phyloP scores from a whole-genome alignment of 2,888 invertebrate species.

The Ochlodes sylvanus region DNA sequence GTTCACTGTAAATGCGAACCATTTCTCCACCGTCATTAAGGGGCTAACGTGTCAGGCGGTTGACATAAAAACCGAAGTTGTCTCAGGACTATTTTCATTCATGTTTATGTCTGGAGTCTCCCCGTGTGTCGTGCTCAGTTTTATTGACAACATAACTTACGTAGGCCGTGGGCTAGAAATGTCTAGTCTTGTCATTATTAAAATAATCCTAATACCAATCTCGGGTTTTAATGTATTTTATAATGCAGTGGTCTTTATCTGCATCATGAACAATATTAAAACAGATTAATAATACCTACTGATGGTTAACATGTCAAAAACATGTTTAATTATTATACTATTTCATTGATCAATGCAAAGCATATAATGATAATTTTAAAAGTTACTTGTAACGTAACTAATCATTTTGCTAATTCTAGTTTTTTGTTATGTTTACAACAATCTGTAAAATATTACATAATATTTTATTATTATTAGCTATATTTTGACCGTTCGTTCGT shows the following conservation, averaged over 20 bases:
- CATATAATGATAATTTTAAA: too few species aligned
- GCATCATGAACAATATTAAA: too few species aligned
- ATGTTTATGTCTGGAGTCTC: constrained; percentile 67
- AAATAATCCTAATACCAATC: constrained; percentile 18
- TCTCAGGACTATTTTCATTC: constrained; percentile 67
- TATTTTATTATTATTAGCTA: too few species aligned
- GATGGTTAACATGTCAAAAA: too few species aligned
- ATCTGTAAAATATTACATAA: too few species aligned
- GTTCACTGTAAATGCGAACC: constrained; percentile 21
- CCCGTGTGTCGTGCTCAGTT: constrained; percentile 66
- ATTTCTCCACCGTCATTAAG: constrained; percentile 26
- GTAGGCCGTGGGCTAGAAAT: constrained; percentile 48
- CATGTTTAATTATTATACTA: too few species aligned
- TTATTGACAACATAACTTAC: constrained; percentile 78
- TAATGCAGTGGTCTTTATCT: background rate
- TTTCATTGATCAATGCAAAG: too few species aligned
- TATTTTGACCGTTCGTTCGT: too few species aligned
- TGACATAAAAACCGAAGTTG: constrained; percentile 51
- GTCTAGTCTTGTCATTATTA: constrained; percentile 34
- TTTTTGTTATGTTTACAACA: too few species aligned
- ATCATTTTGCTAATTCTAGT: too few species aligned
- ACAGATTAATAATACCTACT: too few species aligned
- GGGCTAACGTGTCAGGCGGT: constrained; percentile 34
- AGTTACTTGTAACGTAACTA: too few species aligned
- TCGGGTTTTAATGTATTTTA: background rate